phyloP scores from a whole-genome alignment of 2,888 invertebrate genomes.

The Dicranocentrus wangi region DNA sequence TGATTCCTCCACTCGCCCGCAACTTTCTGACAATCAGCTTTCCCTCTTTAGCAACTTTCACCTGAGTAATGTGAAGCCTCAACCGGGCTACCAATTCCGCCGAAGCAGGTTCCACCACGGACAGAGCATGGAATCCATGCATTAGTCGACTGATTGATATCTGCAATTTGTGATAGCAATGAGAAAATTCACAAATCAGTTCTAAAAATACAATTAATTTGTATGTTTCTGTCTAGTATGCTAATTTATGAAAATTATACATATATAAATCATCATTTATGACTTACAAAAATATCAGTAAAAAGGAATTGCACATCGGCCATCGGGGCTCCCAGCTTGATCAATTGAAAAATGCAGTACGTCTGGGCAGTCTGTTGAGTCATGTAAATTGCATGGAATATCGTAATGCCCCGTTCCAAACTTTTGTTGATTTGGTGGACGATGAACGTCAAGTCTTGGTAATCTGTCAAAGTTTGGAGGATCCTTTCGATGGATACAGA shows the following conservation, averaged over 20 bases:
- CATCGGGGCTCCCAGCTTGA: slow-evolving; percentile 18
- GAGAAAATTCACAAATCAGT: background rate
- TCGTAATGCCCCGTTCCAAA: background rate
- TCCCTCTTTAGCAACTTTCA: background rate
- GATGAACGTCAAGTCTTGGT: background rate
- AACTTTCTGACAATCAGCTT: background rate
- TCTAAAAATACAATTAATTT: no score
- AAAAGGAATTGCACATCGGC: slow-evolving; percentile 28
- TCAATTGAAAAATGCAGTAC: slow-evolving; percentile 28
- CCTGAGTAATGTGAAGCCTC: background rate
- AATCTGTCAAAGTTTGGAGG: background rate
- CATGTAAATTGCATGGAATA: slow-evolving; percentile 11
- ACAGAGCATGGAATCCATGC: slow-evolving; percentile 17
- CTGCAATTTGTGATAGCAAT: slow-evolving; percentile 5
- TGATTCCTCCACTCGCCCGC: background rate
- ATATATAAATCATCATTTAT: background rate
- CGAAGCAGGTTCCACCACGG: background rate
- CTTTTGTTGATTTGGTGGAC: background rate
- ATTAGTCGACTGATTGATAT: background rate
- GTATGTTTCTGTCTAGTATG: no score
- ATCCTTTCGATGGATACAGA: no score
- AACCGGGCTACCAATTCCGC: background rate
- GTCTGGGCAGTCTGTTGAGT: slow-evolving; percentile 32
- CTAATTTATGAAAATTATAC: background rate
- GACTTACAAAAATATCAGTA: slow-evolving; percentile 29